Evolutionary conservation across 1,140 invertebrate genomes (phyloP).

Genomic region (Temnothorax curvispinosus): DNA sequence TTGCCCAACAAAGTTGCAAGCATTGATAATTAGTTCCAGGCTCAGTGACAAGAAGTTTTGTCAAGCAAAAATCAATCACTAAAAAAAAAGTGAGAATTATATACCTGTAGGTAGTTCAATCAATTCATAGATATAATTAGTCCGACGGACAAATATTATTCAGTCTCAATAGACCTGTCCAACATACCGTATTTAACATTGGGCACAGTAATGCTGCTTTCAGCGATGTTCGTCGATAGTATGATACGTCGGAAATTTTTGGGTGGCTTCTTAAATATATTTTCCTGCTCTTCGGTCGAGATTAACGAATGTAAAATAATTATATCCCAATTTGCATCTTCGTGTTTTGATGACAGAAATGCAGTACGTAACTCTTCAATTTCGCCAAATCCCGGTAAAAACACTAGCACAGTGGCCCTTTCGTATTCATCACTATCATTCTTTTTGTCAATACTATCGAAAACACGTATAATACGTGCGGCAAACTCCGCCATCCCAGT

Average conservation of each 20-base stretch:
- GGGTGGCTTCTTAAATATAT: slow-evolving; percentile 82
- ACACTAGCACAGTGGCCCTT: slow-evolving; percentile 92
- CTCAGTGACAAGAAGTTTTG: slow-evolving; percentile 93
- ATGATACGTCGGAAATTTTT: slow-evolving; percentile 93
- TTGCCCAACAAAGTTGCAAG: slow-evolving; percentile 94
- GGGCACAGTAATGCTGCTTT: slow-evolving; percentile 98
- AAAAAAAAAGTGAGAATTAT: slow-evolving; percentile 67
- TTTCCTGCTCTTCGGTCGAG: slow-evolving; percentile 86
- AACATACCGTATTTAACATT: slow-evolving; percentile 94
- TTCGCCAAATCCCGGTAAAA: slow-evolving; percentile 94
- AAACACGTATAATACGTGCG: slow-evolving; percentile 88
- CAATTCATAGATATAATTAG: not conserved
- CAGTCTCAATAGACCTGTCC: not conserved
- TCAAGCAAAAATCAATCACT: slow-evolving; percentile 99
- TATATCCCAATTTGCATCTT: slow-evolving; percentile 86
- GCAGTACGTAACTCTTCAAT: slow-evolving; percentile 89
- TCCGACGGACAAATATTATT: not conserved
- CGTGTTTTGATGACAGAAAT: slow-evolving; percentile 73
- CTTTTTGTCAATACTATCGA: slow-evolving; percentile 90
- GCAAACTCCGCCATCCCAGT: slow-evolving; percentile 87
- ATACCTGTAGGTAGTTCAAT: not conserved
- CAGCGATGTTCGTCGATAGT: slow-evolving; percentile 98
- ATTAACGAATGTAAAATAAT: slow-evolving; percentile 91
- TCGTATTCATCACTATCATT: slow-evolving; percentile 53
- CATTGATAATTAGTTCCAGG: slow-evolving; percentile 91